phyloP scores from a whole-genome alignment of 2,113 vertebrate species.

The Damaliscus lunatus region DNA sequence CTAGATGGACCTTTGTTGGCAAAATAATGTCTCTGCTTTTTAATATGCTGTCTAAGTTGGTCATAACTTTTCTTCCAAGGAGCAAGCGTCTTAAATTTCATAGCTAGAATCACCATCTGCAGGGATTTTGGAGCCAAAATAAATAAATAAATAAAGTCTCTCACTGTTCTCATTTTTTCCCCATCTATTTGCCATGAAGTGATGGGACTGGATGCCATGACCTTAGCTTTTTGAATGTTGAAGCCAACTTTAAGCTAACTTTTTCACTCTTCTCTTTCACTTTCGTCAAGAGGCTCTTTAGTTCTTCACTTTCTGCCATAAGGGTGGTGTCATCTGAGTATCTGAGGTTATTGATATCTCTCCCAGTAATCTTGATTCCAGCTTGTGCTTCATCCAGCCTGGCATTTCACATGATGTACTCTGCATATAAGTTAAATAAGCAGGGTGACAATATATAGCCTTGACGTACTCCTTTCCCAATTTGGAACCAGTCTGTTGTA shows the following conservation, averaged over 20 bases:
- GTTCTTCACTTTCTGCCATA: background rate
- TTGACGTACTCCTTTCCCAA: background rate
- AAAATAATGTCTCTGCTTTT: background rate
- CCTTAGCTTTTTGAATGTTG: background rate
- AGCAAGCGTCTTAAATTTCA: background rate
- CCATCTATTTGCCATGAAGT: background rate
- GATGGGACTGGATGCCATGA: background rate
- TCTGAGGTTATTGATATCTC: background rate
- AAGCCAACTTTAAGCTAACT: background rate
- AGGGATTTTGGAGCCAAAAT: background rate
- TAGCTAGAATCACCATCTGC: background rate
- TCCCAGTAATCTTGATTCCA: background rate
- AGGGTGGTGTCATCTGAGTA: background rate
- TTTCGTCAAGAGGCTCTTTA: background rate
- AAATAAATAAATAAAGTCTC: background rate
- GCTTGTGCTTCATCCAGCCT: background rate
- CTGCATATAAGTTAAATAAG: background rate
- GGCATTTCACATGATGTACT: background rate
- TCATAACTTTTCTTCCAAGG: background rate
- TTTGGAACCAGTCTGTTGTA: background rate
- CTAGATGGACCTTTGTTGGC: background rate
- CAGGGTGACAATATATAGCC: background rate
- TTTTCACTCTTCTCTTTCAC: background rate
- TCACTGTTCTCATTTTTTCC: background rate
- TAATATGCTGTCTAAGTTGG: background rate